These are phyloP conservation scores for Pterocles orientalis DNA, from an alignment of 2,113 vertebrate species.

Conservation along the genomic window DNA sequence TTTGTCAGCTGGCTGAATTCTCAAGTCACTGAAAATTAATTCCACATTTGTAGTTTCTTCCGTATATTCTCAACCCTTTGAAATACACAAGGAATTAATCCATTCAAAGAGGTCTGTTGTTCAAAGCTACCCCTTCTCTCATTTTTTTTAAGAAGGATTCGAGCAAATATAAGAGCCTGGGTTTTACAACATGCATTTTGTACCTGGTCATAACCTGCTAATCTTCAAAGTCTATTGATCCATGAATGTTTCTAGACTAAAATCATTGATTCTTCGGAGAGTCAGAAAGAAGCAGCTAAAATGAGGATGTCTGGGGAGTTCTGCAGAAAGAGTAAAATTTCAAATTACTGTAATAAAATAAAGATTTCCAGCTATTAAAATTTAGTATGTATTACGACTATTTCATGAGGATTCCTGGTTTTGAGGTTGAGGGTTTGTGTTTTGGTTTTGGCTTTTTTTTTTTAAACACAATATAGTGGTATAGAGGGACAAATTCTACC, in stretches of 20 bases:
- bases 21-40: slow-evolving; percentile 51
- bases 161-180: slow-evolving; percentile 24
- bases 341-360: background rate
- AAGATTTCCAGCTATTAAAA: background rate
- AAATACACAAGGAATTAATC: slow-evolving; percentile 50
- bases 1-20: slow-evolving; percentile 36
- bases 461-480: background rate
- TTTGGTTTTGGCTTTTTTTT: background rate
- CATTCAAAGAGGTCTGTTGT: slow-evolving; percentile 39
- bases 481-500: background rate
- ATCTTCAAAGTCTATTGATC: slow-evolving; percentile 57
- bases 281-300: slow-evolving; percentile 7
- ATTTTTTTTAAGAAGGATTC: slow-evolving; percentile 33
- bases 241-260: slow-evolving; percentile 12
- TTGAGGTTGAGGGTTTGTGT: background rate
- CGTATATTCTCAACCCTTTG: slow-evolving; percentile 7
- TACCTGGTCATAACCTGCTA: slow-evolving; percentile 45
- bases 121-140: slow-evolving; percentile 36
- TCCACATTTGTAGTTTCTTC: slow-evolving; percentile 27
- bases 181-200: slow-evolving; percentile 54
- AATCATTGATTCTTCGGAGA: slow-evolving; percentile 21
- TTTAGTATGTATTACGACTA: background rate
- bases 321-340: background rate
- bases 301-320: background rate
- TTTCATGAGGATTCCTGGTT: background rate